A percentile compares a stretch with the other conserved stretches of the same genome.
Evolutionary conservation across 2,113 vertebrate genomes (phyloP).

Genomic region (Corvus moneduloides): DNA sequence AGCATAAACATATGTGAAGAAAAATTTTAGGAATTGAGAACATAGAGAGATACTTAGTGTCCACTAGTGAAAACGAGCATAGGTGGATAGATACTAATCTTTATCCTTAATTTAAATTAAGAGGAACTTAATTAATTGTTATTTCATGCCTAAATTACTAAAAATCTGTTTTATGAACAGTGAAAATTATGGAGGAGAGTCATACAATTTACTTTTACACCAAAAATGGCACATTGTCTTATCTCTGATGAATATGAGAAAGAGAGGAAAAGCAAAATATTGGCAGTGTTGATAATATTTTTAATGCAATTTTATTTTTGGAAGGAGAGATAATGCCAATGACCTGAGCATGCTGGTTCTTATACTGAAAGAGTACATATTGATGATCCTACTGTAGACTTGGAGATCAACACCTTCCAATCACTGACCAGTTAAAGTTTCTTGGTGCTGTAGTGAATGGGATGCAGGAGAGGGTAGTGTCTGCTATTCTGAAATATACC

Average conservation of each 20-base stretch:
- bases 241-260: neutral
- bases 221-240: neutral
- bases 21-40: neutral
- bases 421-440: neutral
- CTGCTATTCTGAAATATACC: neutral
- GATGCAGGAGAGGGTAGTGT: fast-evolving
- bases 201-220: neutral
- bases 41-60: neutral
- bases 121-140: neutral
- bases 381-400: neutral
- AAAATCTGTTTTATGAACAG: neutral
- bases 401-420: neutral
- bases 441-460: neutral
- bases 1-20: neutral
- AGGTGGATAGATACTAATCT: neutral
- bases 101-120: neutral
- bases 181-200: neutral
- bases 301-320: neutral
- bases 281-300: neutral
- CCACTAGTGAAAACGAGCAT: neutral
- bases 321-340: neutral
- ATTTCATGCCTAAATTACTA: neutral
- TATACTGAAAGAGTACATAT: neutral
- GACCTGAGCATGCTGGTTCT: neutral
- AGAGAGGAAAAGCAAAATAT: neutral